Conservation (phyloP, 2,113 vertebrate genomes). For the Cyanoramphus novaezelandiae region DNA sequence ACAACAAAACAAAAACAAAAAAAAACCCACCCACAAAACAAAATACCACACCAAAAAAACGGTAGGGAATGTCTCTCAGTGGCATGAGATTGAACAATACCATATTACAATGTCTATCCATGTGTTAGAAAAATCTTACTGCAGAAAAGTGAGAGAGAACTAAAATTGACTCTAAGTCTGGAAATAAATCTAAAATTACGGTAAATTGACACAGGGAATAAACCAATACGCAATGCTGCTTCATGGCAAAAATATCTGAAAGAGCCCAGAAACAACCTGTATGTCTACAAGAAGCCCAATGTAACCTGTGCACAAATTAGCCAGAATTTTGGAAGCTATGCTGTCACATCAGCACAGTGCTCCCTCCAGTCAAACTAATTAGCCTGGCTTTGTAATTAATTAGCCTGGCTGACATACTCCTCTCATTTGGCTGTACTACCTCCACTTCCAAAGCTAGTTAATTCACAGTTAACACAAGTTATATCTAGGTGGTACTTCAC, state of each 20-base stretch:
- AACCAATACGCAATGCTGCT: neutral
- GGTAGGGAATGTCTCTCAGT: neutral
- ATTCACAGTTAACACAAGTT: neutral
- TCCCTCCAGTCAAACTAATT: constrained; percentile 16
- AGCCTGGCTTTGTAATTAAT: constrained; percentile 15
- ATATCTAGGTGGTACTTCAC: neutral
- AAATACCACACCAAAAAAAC: neutral
- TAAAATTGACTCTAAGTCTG: neutral
- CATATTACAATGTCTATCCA: neutral
- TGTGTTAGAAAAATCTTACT: neutral
- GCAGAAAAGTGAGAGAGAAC: neutral
- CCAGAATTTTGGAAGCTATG: neutral
- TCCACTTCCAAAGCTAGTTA: neutral
- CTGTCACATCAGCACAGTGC: neutral
- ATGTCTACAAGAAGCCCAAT: neutral
- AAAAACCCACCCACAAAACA: neutral
- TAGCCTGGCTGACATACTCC: neutral
- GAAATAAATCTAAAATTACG: neutral
- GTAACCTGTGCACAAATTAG: neutral
- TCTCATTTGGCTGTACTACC: neutral
- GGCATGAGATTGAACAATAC: neutral
- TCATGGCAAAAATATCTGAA: neutral
- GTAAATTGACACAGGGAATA: neutral
- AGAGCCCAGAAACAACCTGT: neutral
- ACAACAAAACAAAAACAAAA: neutral